Evolutionary conservation across 2,797 vertebrate species (phyloP).

Genomic region (Loris lydekkerianus): DNA sequence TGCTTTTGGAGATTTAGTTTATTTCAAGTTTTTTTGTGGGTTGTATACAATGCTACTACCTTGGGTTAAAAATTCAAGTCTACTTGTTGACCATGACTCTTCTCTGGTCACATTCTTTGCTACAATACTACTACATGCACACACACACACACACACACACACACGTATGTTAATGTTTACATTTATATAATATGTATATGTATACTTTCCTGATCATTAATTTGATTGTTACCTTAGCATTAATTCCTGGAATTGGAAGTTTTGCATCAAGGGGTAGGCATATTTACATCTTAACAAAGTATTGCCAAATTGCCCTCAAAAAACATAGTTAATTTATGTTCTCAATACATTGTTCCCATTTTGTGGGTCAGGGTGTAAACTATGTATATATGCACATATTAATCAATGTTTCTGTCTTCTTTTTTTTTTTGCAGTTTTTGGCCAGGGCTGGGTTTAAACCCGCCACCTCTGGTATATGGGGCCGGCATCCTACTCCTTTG

Average conservation of each 20-base stretch:
- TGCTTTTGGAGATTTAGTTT: background rate
- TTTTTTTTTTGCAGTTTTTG: no score
- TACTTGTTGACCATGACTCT: no score
- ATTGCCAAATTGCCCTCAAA: background rate
- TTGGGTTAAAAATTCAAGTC: no score
- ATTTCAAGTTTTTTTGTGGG: background rate
- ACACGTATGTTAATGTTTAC: background rate
- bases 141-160: background rate
- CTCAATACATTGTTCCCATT: no score
- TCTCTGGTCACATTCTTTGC: no score
- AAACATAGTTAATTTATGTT: background rate
- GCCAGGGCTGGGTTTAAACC: no score
- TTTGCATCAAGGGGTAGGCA: background rate
- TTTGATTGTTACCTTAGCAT: constrained; percentile 40
- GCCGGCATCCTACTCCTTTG: no score
- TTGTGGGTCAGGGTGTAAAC: no score
- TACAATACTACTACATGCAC: background rate
- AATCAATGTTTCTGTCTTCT: background rate
- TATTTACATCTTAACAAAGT: background rate
- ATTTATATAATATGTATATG: background rate
- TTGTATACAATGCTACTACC: background rate
- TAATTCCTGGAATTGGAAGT: constrained; percentile 32
- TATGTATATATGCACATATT: no score
- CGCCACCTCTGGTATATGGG: no score
- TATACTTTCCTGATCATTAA: constrained; percentile 4